Evolutionary conservation across 2,797 vertebrate genomes (phyloP), one percentile per base, ranked within the genome.

Genomic region (Macropus fuliginosus): DNA sequence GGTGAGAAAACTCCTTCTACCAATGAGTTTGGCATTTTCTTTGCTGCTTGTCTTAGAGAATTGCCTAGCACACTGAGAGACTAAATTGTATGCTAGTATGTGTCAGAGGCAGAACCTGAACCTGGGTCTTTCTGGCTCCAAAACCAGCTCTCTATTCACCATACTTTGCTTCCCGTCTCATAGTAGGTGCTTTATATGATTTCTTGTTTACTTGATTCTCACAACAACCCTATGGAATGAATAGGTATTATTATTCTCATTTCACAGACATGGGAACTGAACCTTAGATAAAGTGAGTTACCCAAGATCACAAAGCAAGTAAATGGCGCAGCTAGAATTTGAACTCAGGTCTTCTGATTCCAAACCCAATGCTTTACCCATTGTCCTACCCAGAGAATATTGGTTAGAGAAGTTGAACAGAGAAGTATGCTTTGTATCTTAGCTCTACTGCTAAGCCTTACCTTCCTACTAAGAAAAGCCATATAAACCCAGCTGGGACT

Each of bases 81-180:
- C 27, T 50, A 50, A 27, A 46, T 46, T 81, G 24, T 10, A 81
- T 81, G 66, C 66, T 46, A 81, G 18, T 74, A 16, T n/a, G 34
- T 66, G 34, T 40, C 34, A 40, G 16, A 40, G 34, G 16, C 62
- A 21, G 9, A 40, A 40, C 34, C n/a, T 40, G 6, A 21, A 40
- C n/a, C 21, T 1, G 4, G 40, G 9, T 46, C n/a, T 81, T 81
- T 46, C 40, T 46, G 21, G 74, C 40, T 27, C n/a, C 40, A 50
- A 40, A 87, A 10, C 3, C 74, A 46, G 9, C 5, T 50, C 21
- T 87, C 40, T 50, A 27, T 50, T 31, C 74, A 28, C 24, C 46
- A 87, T 1, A 50, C 3, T 3, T 46, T 50, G 74, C n/a, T 5
- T 1, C 8, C 3, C 0, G 1, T 1, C n/a, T 27, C 40, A 87